Percentiles rank a stretch among this genome's conserved stretches.
These are phyloP conservation scores for Phataginus tetradactyla DNA, from an alignment of 2,797 vertebrate species.

Conservation along the genomic window DNA sequence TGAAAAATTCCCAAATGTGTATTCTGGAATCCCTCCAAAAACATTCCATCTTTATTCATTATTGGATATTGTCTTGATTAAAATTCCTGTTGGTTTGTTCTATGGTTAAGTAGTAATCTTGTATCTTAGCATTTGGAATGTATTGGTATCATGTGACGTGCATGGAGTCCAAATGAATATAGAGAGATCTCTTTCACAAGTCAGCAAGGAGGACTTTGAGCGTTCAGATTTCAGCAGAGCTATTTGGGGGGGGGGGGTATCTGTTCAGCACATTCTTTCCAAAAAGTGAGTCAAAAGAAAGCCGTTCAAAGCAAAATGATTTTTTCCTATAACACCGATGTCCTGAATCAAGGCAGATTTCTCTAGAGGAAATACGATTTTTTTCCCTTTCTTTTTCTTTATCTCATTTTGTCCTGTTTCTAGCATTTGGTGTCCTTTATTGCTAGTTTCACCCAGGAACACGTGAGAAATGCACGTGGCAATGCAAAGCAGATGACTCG, in stretches of 20 bases:
- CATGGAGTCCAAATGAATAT: conserved; percentile 87
- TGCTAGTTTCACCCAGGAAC: conserved; percentile 75
- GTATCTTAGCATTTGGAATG: conserved; percentile 89
- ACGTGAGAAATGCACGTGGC: conserved; percentile 68
- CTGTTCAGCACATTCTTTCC: conserved; percentile 76
- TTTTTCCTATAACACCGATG: conserved; percentile 70
- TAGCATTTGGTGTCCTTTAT: conserved; percentile 71
- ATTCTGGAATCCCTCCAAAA: conserved; percentile 87
- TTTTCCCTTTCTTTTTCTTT: conserved; percentile 31
- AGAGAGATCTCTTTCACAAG: conserved; percentile 90
- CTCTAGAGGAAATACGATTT: conserved; percentile 72
- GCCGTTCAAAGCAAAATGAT: conserved; percentile 77
- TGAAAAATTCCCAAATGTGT: conserved; percentile 90
- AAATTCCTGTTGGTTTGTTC: conserved; percentile 91
- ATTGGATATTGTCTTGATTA: conserved; percentile 92
- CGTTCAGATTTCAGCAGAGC: conserved; percentile 87
- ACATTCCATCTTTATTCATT: conserved; percentile 88
- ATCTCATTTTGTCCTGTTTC: conserved; percentile 75
- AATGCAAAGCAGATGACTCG: conserved; percentile 67
- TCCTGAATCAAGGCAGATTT: conserved; percentile 66
- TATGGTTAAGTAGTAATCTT: conserved; percentile 90
- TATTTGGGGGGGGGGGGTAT: conserved; percentile 61
- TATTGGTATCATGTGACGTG: conserved; percentile 88
- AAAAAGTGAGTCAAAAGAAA: conserved; percentile 73
- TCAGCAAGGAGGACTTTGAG: conserved; percentile 85